Percentiles rank a stretch among this genome's conserved stretches.
Evolutionary conservation across 2,113 vertebrate species (phyloP).

Genomic region (mouse (Mus musculus)): GRCm39 chrX:45674501-45675000

Average conservation of each 20-base stretch:
- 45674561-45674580: too few relatives aligned
- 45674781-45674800: background rate
- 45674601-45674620: background rate
- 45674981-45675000: slow-evolving; percentile 20
- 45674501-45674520: too few relatives aligned
- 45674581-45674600: background rate
- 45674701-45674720: background rate
- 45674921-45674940: slow-evolving; percentile 55
- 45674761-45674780: background rate
- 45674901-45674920: slow-evolving; percentile 26
- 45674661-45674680: background rate
- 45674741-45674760: background rate
- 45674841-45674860: slow-evolving; percentile 29
- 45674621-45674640: slow-evolving; percentile 5
- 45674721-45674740: background rate
- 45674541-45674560: too few relatives aligned
- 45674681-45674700: background rate
- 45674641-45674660: background rate
- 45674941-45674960: slow-evolving; percentile 52
- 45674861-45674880: slow-evolving; percentile 21
- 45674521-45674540: too few relatives aligned
- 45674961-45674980: slow-evolving; percentile 26
- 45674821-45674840: background rate
- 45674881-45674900: slow-evolving; percentile 38
- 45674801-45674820: background rate